Evolutionary conservation across 1,140 invertebrate genomes (phyloP).

Genomic region (Eulimnadia texana): DNA sequence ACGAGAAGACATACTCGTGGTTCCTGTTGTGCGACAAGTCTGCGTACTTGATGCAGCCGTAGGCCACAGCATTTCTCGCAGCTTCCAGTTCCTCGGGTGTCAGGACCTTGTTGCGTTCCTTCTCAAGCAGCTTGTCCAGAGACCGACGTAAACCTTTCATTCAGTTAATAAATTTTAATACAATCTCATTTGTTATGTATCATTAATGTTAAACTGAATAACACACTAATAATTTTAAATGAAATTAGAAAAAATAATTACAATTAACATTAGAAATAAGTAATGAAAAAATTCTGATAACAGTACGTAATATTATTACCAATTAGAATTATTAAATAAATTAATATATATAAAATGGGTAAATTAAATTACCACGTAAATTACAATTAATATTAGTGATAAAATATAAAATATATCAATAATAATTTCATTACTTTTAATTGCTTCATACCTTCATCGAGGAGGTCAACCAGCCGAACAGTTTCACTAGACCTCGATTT

Average conservation of each 20-base stretch:
- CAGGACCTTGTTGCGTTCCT: constrained; percentile 75
- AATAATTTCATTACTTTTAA: background rate
- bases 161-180: constrained; percentile 16
- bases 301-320: too few relatives aligned
- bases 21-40: constrained; percentile 87
- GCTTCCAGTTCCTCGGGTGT: constrained; percentile 62
- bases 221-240: background rate
- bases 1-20: constrained; percentile 96
- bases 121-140: constrained; percentile 74
- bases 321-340: too few relatives aligned
- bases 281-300: too few relatives aligned
- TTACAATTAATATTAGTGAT: background rate
- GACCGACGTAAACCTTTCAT: constrained; percentile 67
- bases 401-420: background rate
- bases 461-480: constrained; percentile 71
- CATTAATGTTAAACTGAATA: background rate
- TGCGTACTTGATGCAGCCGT: constrained; percentile 97
- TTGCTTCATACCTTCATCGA: constrained; percentile 64
- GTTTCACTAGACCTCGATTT: constrained; percentile 97
- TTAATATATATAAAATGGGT: background rate
- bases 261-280: too few relatives aligned
- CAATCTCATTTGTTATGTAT: background rate
- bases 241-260: background rate
- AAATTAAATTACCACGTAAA: background rate
- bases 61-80: constrained; percentile 84